These are phyloP conservation scores for Perizoma affinitatum DNA, from an alignment of 2,888 invertebrate genomes.

Conservation along the genomic window DNA sequence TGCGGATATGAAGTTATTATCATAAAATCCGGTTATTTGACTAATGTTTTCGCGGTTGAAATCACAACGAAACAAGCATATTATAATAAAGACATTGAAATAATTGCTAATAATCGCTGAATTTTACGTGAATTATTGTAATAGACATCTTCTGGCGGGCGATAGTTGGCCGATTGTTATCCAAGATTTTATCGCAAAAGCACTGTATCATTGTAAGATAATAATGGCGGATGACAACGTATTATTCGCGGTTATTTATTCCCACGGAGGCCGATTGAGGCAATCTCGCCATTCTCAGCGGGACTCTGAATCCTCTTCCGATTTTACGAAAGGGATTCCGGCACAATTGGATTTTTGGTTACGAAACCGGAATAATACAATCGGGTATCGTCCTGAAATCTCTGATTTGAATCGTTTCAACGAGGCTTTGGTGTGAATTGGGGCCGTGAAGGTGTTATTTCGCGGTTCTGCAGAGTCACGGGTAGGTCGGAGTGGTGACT, in stretches of 20 bases:
- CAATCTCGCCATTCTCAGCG: slow-evolving; percentile 82
- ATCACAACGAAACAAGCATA: slow-evolving; percentile 52
- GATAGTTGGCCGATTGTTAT: slow-evolving; percentile 70
- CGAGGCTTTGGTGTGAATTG: slow-evolving; percentile 76
- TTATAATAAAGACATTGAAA: slow-evolving; percentile 72
- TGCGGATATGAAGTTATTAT: slow-evolving; percentile 59
- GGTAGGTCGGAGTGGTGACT: slow-evolving; percentile 32
- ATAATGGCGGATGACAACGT: slow-evolving; percentile 83
- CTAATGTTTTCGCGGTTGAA: slow-evolving; percentile 63
- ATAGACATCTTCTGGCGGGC: slow-evolving; percentile 63
- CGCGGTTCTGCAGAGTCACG: slow-evolving; percentile 64
- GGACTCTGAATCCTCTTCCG: slow-evolving; percentile 58
- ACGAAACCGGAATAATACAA: slow-evolving; percentile 83
- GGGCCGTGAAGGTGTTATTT: slow-evolving; percentile 69
- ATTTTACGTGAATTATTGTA: slow-evolving; percentile 64
- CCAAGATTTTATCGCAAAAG: slow-evolving; percentile 80
- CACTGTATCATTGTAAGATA: slow-evolving; percentile 82
- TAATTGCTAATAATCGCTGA: slow-evolving; percentile 70
- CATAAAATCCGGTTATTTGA: slow-evolving; percentile 58
- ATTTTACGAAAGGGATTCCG: slow-evolving; percentile 75
- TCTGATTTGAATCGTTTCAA: slow-evolving; percentile 81
- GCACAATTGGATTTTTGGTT: slow-evolving; percentile 84
- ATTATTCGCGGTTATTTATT: slow-evolving; percentile 82
- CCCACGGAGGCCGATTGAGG: slow-evolving; percentile 69
- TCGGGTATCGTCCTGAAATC: slow-evolving; percentile 81